Evolutionary conservation across 2,797 vertebrate species (phyloP).

Genomic region (Calcarius lapponicus): DNA sequence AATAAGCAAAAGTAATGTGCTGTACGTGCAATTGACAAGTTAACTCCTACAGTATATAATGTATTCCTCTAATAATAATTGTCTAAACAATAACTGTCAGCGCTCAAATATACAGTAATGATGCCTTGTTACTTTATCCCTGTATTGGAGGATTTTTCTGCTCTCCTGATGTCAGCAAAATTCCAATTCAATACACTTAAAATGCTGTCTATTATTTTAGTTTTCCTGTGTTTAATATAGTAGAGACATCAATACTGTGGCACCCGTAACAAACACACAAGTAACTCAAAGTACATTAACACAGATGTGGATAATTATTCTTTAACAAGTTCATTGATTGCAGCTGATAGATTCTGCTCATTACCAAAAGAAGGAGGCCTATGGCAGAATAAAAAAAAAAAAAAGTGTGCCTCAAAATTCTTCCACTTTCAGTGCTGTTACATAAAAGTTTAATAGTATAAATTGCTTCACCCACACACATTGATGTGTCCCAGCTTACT

Average conservation of each 20-base stretch:
- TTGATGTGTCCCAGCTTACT: neutral
- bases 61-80: neutral
- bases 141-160: neutral
- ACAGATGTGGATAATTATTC: slow-evolving; percentile 9
- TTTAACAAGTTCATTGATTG: neutral
- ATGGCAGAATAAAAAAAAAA: neutral
- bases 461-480: neutral
- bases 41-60: neutral
- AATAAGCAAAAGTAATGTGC: neutral
- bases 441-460: neutral
- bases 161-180: neutral
- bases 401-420: neutral
- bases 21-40: neutral
- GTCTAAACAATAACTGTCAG: neutral
- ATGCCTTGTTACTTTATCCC: neutral
- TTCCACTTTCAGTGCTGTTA: neutral
- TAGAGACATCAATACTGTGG: neutral
- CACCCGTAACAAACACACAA: neutral
- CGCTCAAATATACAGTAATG: neutral
- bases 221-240: neutral
- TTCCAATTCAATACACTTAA: neutral
- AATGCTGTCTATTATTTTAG: neutral
- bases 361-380: neutral
- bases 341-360: neutral
- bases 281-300: neutral